Percentiles rank a stretch among this genome's conserved stretches.
phyloP scores from a whole-genome alignment of 1,140 invertebrate species.

The Heterodera schachtii region DNA sequence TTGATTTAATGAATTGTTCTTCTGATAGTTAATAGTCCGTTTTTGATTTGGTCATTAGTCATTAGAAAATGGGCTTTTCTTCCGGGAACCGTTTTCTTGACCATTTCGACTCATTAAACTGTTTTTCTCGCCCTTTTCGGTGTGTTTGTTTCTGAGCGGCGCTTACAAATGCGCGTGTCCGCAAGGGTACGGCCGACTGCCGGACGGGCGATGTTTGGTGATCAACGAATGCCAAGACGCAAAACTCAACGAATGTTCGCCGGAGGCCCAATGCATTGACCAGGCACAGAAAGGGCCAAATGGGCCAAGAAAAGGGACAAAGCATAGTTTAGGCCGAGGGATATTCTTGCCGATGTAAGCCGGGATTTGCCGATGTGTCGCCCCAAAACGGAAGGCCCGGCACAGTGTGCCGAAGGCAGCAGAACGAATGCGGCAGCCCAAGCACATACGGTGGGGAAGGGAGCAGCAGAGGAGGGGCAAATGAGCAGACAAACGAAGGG shows the following conservation, averaged over 20 bases:
- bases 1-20: neutral
- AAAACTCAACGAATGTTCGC: conserved; percentile 55
- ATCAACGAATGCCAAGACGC: conserved; percentile 62
- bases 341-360: conserved; percentile 59
- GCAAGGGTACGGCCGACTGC: conserved; percentile 55
- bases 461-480: too few species aligned
- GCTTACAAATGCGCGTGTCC: conserved; percentile 64
- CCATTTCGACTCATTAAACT: too few species aligned
- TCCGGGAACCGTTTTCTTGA: too few species aligned
- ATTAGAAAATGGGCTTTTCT: too few species aligned
- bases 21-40: too few species aligned
- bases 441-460: conserved; percentile 11
- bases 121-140: neutral
- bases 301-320: neutral
- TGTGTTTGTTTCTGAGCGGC: conserved; percentile 57
- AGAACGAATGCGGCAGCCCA: conserved; percentile 26
- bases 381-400: conserved; percentile 44
- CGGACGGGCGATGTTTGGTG: conserved; percentile 64
- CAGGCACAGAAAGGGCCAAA: conserved; percentile 24
- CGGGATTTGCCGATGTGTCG: conserved; percentile 61
- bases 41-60: too few species aligned
- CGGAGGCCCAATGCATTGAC: conserved; percentile 62
- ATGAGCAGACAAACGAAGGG: too few species aligned
- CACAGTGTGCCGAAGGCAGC: conserved; percentile 13
- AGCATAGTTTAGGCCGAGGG: conserved; percentile 47